These are phyloP conservation scores for Hanleya hanleyi DNA, from an alignment of 2,888 invertebrate genomes.

Conservation along the genomic window DNA sequence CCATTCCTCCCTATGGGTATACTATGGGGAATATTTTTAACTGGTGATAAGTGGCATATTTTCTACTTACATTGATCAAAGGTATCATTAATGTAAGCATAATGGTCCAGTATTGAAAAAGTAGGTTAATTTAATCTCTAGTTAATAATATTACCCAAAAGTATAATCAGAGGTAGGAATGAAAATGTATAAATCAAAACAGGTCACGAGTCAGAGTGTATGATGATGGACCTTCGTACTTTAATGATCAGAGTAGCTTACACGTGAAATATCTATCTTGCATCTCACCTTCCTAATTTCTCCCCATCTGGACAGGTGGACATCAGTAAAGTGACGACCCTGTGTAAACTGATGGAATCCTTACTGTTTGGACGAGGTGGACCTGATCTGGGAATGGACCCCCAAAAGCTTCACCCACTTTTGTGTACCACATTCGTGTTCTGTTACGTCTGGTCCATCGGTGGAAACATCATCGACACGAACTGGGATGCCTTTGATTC, in stretches of 20 bases:
- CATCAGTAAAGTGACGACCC: constrained; percentile 85
- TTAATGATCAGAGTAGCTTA: not conserved
- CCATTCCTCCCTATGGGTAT: no score
- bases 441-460: constrained; percentile 88
- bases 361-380: constrained; percentile 80
- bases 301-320: constrained; percentile 83
- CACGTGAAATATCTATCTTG: not conserved
- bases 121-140: no score
- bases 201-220: no score
- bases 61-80: no score
- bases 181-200: no score
- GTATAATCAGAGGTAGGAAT: no score
- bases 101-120: no score
- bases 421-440: constrained; percentile 87
- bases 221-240: not conserved
- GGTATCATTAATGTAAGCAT: no score
- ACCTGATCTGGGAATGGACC: constrained; percentile 79
- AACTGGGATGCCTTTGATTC: constrained; percentile 83
- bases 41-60: no score
- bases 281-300: not conserved
- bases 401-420: constrained; percentile 77
- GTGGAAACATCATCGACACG: constrained; percentile 86
- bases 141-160: no score
- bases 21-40: no score
- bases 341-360: constrained; percentile 84